phyloP scores from a whole-genome alignment of 2,888 invertebrate genomes.

The Caenorhabditis sulstoni region DNA sequence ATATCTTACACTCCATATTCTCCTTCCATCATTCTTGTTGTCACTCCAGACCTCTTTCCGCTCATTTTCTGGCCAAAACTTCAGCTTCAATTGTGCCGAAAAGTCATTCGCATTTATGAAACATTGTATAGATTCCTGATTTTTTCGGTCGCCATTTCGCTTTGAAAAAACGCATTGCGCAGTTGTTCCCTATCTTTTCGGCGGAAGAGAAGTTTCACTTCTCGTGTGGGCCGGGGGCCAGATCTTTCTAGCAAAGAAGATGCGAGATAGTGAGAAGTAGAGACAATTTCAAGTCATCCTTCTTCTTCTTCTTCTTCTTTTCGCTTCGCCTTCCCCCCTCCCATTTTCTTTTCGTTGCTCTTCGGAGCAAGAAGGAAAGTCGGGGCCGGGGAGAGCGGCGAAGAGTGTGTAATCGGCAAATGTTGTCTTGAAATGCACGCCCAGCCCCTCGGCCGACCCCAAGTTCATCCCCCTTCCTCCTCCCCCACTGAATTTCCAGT shows the following conservation, averaged over 20 bases:
- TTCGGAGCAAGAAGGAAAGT: constrained; percentile 8
- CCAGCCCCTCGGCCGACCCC: constrained; percentile 9
- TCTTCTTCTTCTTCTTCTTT: constrained; percentile 19
- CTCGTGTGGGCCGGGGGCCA: neutral
- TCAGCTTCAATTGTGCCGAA: no score
- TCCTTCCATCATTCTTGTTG: no score
- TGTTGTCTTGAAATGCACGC: constrained; percentile 47
- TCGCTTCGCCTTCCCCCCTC: neutral
- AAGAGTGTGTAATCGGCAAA: constrained; percentile 46
- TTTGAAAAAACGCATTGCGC: no score
- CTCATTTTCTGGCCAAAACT: no score
- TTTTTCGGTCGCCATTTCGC: no score
- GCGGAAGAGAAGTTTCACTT: constrained; percentile 3
- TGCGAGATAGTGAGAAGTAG: constrained; percentile 26
- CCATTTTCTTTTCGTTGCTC: neutral
- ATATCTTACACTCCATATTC: no score
- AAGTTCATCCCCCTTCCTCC: constrained; percentile 11
- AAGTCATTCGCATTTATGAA: no score
- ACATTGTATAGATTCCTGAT: no score
- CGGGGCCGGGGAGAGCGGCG: neutral
- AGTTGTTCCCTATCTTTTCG: neutral
- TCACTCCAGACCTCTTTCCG: no score
- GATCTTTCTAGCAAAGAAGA: constrained; percentile 11
- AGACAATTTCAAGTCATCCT: constrained; percentile 53
- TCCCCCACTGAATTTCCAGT: constrained; percentile 38